Base-by-base conservation (phyloP, 35 echinoderm and acorn worm genomes). In the Apostichopus parvimensis region DNA sequence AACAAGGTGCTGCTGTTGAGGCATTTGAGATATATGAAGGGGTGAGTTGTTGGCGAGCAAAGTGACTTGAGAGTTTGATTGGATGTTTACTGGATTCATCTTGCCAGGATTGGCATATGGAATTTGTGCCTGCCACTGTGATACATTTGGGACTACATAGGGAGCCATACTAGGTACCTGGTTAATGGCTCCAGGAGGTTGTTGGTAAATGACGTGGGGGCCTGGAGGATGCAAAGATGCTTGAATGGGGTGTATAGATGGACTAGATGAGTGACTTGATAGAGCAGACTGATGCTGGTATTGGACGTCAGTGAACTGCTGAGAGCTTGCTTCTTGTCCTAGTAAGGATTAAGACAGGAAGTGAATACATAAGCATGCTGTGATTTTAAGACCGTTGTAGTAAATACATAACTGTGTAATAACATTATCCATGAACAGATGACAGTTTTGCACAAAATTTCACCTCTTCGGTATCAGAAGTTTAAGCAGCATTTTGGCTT, bases 11-110 rank as follows among this genome's bases (percentile, higher is more conserved):
- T 84, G 81, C 53, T 83, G 80, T 15, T 84, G 81, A 75, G 71
- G 71, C 81, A 84, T 58, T 58, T 84, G 81, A 84, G 81, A 59
- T 84, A 59, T 55, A 84, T 84, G 81, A 58, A 84, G 81, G n/a
- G 71, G 71, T 56, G 81, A 58, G 23, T 84, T 84, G n/a, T 22
- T 75, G 57, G 81, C 58, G 54, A 84, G 56, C 57, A 84, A 84
- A 23, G 81, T 84, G 56, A 84, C 81, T 22, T 56, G 81, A 58
- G 81, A 22, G 54, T 59, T 84, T 18, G 81, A 84, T n/a, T 84
- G 81, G 56, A 84, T 55, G 15, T 55, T 24, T 25, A 84, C 53
- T 60, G 81, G 81, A 58, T 15, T 84, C 81, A 84, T 23, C 57
- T 84, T 84, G 12, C 81, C 57, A 58, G 53, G 54, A 84, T 59